phyloP scores from a whole-genome alignment of 2,888 invertebrate genomes.

The Dicyrtoma fusca region DNA sequence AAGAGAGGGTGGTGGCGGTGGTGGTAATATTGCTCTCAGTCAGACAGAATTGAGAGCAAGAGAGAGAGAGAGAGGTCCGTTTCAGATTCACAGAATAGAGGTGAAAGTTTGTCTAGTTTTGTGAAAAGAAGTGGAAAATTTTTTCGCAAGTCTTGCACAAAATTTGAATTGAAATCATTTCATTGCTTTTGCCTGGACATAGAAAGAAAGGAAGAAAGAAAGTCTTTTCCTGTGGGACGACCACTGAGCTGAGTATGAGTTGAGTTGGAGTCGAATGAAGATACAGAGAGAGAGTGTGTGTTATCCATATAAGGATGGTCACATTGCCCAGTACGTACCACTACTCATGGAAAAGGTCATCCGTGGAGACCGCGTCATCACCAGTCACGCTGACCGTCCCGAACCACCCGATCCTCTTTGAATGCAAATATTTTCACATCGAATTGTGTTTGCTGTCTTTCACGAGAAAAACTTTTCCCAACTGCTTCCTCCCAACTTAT shows the following conservation, averaged over 20 bases:
- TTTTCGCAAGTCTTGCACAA: conserved; percentile 46
- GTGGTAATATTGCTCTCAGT: not conserved
- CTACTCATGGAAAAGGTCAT: conserved; percentile 40
- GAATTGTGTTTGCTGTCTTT: conserved; percentile 45
- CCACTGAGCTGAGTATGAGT: not conserved
- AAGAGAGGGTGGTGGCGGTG: not conserved
- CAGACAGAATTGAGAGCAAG: not conserved
- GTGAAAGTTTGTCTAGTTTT: conserved; percentile 18
- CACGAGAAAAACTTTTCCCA: conserved; percentile 31
- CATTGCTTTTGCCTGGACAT: conserved; percentile 13
- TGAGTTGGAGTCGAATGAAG: not conserved
- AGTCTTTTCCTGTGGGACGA: conserved; percentile 39
- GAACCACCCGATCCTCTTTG: conserved; percentile 43
- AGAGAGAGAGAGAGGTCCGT: not conserved
- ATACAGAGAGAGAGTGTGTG: conserved; percentile 8
- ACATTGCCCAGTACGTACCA: conserved; percentile 7
- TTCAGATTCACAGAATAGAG: not conserved
- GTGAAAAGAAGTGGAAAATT: conserved; percentile 11
- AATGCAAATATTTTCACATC: conserved; percentile 51
- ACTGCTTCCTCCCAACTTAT: conserved; percentile 38
- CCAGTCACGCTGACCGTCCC: conserved; percentile 10
- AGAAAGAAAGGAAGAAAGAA: not conserved
- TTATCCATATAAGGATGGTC: not conserved
- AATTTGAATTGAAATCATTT: conserved; percentile 48
- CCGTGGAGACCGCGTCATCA: conserved; percentile 35